Evolutionary conservation across 1,140 invertebrate genomes (phyloP).

Genomic region (Hetaerina americana): DNA sequence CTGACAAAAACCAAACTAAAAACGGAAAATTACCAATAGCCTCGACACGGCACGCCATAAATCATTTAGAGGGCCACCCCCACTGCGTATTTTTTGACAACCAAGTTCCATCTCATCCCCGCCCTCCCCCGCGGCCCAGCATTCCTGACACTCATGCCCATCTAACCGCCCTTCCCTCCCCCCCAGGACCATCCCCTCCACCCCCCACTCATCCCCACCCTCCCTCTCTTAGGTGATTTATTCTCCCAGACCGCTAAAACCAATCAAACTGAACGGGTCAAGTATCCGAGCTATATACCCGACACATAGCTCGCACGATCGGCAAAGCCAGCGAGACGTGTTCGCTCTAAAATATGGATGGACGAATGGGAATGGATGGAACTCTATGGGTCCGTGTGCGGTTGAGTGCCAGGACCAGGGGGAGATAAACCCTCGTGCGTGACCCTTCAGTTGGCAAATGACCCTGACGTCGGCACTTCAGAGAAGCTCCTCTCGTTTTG

Average conservation of each 20-base stretch:
- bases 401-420: neutral
- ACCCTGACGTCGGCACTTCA: too few species aligned
- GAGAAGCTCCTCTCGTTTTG: too few species aligned
- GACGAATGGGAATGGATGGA: neutral
- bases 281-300: neutral
- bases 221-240: neutral
- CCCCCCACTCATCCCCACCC: neutral
- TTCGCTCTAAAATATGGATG: neutral
- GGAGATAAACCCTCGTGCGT: neutral
- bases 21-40: neutral
- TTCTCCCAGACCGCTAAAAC: neutral
- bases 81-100: neutral
- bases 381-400: neutral
- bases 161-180: too few species aligned
- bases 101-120: neutral
- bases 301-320: neutral
- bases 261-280: neutral
- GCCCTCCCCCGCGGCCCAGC: neutral
- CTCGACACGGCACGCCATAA: neutral
- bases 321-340: neutral
- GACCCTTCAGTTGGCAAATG: neutral
- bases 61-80: neutral
- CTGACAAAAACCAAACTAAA: neutral
- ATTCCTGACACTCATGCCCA: too few species aligned
- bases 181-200: too few species aligned